Percentiles rank a stretch among this genome's conserved stretches.
Evolutionary conservation across 2,888 invertebrate genomes (phyloP).

Genomic region (Willowsia nigromaculata): DNA sequence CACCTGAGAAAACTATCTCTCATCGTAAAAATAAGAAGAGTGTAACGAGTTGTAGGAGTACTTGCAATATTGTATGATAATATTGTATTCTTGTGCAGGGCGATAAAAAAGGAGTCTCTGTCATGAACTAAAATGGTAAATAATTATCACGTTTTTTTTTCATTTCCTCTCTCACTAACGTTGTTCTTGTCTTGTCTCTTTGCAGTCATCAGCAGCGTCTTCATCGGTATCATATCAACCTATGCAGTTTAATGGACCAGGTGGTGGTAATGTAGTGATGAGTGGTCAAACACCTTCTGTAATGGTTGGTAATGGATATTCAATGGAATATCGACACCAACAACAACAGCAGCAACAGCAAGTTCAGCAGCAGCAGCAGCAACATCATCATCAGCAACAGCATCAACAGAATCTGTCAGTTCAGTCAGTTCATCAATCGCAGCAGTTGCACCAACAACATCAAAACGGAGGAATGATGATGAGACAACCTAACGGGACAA

Average conservation of each 20-base stretch:
- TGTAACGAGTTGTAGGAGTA: not conserved
- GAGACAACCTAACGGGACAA: constrained; percentile 49
- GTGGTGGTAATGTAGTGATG: constrained; percentile 44
- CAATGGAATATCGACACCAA: constrained; percentile 76
- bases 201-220: constrained; percentile 42
- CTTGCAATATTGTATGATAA: not conserved
- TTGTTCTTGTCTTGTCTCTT: not conserved
- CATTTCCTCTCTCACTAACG: constrained; percentile 46
- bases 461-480: constrained; percentile 35
- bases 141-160: constrained; percentile 55
- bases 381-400: constrained; percentile 54
- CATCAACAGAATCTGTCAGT: constrained; percentile 74
- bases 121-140: constrained; percentile 15
- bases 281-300: constrained; percentile 59
- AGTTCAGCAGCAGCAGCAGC: constrained; percentile 66
- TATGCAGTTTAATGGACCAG: constrained; percentile 75
- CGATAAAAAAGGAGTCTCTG: not conserved
- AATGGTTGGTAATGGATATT: constrained; percentile 61
- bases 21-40: not conserved
- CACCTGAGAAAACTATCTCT: constrained; percentile 30
- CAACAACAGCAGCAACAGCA: constrained; percentile 74
- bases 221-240: constrained; percentile 66
- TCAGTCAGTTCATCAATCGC: constrained; percentile 72
- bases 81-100: not conserved
- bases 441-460: constrained; percentile 57